Base-by-base conservation (phyloP, 2,797 vertebrate genomes). In the Sebastes alutus region DNA sequence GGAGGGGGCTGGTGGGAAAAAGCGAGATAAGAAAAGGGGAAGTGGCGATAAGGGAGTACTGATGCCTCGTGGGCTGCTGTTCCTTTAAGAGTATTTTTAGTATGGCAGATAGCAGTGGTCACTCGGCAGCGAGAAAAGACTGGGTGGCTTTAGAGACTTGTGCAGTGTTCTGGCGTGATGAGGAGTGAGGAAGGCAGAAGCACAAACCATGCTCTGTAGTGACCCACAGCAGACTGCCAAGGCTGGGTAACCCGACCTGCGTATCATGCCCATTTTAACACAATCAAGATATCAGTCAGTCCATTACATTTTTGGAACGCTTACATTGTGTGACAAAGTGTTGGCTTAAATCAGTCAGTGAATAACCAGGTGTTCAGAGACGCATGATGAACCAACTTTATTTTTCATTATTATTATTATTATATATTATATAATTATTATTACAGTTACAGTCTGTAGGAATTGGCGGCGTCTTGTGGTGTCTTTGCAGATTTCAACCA, bases 1-100 rank as follows among this genome's bases (percentile, higher is more conserved):
- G 88, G 82, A 81, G 82, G 85, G 85, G 66, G 78, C 65, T 62
- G 62, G 80, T 68, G 81, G 38, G 75, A 33, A 69, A 85, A 85
- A 77, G 62, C 4, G 7, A 78, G 86, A 89, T 88, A 81, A 71
- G 80, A 80, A 62, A 4, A 72, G 60, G 12, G 56, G 72, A 52
- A 82, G 72, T 32, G 20, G 52, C 12, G 82, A 90, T 90, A 79
- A 88, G 74, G 54, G 13, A 52, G 22, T 7, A 20, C 27, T 62
- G 62, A 77, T 83, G 83, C 69, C 73, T 75, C 55, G 74, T 29
- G 71, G 82, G 75, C 52, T 33, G 16, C 94, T 95, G 94, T 93
- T 81, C 71, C 96, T 96, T 96, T 96, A 96, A 96, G 94, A 90
- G 93, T 96, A 96, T 96, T 96, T 96, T 96, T 96, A 96, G 96